Base-by-base conservation (phyloP, 2,797 vertebrate species). In the Malurus leucopterus region DNA sequence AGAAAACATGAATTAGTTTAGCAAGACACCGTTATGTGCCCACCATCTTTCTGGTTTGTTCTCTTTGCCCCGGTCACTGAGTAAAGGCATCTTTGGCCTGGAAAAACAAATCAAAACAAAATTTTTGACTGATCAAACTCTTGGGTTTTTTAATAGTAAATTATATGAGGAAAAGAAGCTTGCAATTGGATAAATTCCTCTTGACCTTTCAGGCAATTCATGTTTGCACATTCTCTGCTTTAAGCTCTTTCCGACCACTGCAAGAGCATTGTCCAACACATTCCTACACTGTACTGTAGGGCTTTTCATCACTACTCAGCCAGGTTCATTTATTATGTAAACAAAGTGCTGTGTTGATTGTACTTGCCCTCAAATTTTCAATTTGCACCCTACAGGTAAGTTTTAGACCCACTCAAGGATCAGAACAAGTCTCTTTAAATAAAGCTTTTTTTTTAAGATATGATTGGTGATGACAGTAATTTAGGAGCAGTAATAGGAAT, bases 71-170 rank as follows among this genome's bases (percentile, higher is more conserved):
- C 6, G 22, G 10, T 73, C 30, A 54, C 57, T 47, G 81, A 8
- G 4, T 73, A 32, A 10, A 41, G 43, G 15, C 7, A 36, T 67
- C 17, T 34, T 70, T 58, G 14, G 1, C 18, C 27, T 74, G 43
- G 19, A 74, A 86, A 89, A 90, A 67, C 2, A 73, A 68, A 77
- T 11, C 3, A 53, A 71, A 89, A 3, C 13, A 67, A 40, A 11
- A 2, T 3, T 73, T 79, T 88, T 77, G 17, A 58, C 13, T 13
- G 13, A 55, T 58, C 50, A 36, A 47, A 8, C 1, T 40, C 2
- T 38, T 61, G 21, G 2, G 0, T 0, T 3, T 3, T 70, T 53
- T 54, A 77, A 21, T 15, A 53, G 30, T 68, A 18, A 63, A 64
- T 13, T 38, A 30, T 11, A 23, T 13, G 6, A 4, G 8, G 14